Evolutionary conservation across 2,113 vertebrate species (phyloP).

Genomic region (Protobothrops flavoviridis): DNA sequence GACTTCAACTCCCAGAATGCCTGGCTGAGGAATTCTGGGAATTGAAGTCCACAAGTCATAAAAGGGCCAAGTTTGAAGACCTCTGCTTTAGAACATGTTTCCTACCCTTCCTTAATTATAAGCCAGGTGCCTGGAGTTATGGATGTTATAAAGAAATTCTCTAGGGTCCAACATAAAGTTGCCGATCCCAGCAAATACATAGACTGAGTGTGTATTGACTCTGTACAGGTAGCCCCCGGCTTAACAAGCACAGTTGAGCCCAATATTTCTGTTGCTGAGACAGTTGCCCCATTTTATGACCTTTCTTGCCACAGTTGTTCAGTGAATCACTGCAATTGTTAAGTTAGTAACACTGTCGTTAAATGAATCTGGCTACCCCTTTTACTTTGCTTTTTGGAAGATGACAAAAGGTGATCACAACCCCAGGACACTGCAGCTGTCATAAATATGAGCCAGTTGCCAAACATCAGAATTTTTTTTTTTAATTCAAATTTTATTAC

Average conservation of each 20-base stretch:
- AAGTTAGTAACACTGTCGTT: not conserved
- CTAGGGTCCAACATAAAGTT: not conserved
- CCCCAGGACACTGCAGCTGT: not conserved
- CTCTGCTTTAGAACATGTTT: not conserved
- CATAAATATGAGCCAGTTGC: not conserved
- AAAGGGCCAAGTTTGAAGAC: too few species aligned
- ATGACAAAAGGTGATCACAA: not conserved
- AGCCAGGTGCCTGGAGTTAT: not conserved
- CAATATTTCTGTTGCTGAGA: too few species aligned
- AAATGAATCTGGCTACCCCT: not conserved
- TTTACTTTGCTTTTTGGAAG: not conserved
- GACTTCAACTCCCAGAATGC: too few species aligned
- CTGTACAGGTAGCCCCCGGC: not conserved
- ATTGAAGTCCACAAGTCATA: too few species aligned
- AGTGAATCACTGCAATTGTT: not conserved
- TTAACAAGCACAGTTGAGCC: not conserved
- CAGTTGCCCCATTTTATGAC: not conserved
- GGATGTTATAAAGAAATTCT: not conserved
- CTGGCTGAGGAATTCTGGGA: too few species aligned
- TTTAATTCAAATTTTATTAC: too few species aligned
- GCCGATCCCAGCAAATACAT: not conserved
- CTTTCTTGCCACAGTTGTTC: not conserved
- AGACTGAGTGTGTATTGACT: not conserved
- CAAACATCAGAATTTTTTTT: not conserved
- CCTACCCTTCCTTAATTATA: not conserved